A percentile compares a stretch with the other conserved stretches of the same genome.
Evolutionary conservation across 2,113 vertebrate species (phyloP).

Genomic region (Piaya cayana): DNA sequence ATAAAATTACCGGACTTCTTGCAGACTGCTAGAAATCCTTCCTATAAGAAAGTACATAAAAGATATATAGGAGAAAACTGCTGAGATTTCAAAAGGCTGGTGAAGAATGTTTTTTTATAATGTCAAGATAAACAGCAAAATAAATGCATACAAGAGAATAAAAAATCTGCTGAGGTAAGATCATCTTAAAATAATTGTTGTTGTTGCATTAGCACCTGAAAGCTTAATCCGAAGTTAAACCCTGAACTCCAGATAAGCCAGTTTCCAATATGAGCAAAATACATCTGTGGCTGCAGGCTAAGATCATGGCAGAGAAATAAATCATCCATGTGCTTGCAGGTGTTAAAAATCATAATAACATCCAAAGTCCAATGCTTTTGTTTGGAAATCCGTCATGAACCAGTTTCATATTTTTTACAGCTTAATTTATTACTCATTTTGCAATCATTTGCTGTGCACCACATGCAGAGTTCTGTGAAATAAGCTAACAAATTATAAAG

Average conservation of each 20-base stretch:
- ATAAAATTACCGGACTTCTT: background rate
- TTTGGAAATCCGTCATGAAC: background rate
- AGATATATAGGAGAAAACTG: background rate
- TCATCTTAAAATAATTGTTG: background rate
- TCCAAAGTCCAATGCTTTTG: background rate
- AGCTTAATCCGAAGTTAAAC: background rate
- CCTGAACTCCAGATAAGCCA: background rate
- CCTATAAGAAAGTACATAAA: background rate
- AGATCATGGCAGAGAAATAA: background rate
- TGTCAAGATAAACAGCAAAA: background rate
- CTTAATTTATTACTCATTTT: constrained; percentile 26
- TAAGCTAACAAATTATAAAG: background rate
- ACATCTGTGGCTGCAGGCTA: background rate
- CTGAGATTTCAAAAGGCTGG: background rate
- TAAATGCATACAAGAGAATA: background rate
- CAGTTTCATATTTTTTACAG: background rate
- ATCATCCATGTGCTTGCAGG: background rate
- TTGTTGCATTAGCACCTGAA: background rate
- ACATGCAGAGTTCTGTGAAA: background rate
- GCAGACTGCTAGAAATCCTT: background rate
- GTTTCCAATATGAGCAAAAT: background rate
- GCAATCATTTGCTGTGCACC: background rate
- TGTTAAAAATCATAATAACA: constrained; percentile 54
- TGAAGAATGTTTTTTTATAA: background rate
- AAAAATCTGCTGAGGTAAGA: background rate